Conservation (phyloP, 2,797 vertebrate species). For the Hyperoplus immaculatus region DNA sequence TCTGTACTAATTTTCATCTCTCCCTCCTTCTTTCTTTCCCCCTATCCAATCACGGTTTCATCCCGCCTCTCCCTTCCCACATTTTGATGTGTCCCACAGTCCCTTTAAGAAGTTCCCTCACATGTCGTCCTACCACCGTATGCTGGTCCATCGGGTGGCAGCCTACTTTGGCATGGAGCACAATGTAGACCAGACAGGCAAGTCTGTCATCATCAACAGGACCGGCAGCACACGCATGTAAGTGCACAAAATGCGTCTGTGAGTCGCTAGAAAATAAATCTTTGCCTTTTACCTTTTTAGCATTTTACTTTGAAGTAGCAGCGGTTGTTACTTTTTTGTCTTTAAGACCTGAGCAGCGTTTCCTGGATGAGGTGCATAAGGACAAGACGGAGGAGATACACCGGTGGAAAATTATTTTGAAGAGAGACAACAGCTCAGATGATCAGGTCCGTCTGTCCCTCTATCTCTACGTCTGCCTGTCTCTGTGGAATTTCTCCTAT, state of each 20-base stretch:
- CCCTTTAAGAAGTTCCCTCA: conserved; percentile 97
- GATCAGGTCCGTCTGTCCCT: conserved; percentile 85
- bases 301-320: conserved; percentile 10
- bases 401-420: conserved; percentile 95
- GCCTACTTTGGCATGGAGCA: conserved; percentile 98
- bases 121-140: conserved; percentile 97
- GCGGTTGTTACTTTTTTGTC: conserved; percentile 44
- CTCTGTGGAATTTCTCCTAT: conserved; percentile 36
- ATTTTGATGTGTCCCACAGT: conserved; percentile 69
- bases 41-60: background rate
- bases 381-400: conserved; percentile 93
- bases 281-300: background rate
- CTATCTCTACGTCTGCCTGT: conserved; percentile 14
- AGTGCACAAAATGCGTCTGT: conserved; percentile 42
- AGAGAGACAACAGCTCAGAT: conserved; percentile 96
- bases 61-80: background rate
- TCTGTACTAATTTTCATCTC: background rate
- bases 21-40: background rate
- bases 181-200: conserved; percentile 98
- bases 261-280: background rate
- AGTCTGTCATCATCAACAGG: conserved; percentile 97
- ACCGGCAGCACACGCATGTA: conserved; percentile 96
- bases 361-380: conserved; percentile 93
- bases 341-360: conserved; percentile 94
- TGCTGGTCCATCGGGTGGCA: conserved; percentile 96